Evolutionary conservation across 2,797 vertebrate species (phyloP).

Genomic region (Jordanella pulchra): DNA sequence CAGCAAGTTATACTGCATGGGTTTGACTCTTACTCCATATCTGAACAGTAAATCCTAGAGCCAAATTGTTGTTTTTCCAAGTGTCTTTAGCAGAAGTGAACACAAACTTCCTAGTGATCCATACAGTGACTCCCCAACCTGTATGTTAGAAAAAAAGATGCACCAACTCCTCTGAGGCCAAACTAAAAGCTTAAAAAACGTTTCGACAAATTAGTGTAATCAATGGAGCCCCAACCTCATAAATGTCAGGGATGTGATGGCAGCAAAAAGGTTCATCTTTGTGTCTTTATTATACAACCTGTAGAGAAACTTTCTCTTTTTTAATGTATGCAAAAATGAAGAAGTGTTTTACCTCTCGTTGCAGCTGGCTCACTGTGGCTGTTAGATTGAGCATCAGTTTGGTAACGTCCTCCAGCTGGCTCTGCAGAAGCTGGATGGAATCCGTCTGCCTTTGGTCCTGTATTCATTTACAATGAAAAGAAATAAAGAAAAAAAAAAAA

Average conservation of each 20-base stretch:
- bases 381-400: slow-evolving; percentile 92
- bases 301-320: no score
- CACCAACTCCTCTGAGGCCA: neutral
- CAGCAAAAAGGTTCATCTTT: neutral
- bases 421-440: slow-evolving; percentile 92
- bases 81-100: neutral
- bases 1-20: neutral
- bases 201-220: no score
- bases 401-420: slow-evolving; percentile 91
- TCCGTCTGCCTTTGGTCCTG: slow-evolving; percentile 97
- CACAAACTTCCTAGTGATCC: no score
- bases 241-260: no score
- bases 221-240: no score
- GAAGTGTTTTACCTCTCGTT: slow-evolving; percentile 84
- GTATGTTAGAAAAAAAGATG: neutral
- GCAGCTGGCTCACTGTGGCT: slow-evolving; percentile 83
- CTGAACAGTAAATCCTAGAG: neutral
- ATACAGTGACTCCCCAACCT: no score
- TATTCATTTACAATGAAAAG: slow-evolving; percentile 11
- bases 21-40: neutral
- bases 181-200: neutral
- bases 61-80: neutral
- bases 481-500: no score
- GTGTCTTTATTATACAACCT: neutral
- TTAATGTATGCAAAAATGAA: neutral